Evolutionary conservation across 2,797 vertebrate genomes (phyloP).

Genomic region (Percopsis omiscomaycus): DNA sequence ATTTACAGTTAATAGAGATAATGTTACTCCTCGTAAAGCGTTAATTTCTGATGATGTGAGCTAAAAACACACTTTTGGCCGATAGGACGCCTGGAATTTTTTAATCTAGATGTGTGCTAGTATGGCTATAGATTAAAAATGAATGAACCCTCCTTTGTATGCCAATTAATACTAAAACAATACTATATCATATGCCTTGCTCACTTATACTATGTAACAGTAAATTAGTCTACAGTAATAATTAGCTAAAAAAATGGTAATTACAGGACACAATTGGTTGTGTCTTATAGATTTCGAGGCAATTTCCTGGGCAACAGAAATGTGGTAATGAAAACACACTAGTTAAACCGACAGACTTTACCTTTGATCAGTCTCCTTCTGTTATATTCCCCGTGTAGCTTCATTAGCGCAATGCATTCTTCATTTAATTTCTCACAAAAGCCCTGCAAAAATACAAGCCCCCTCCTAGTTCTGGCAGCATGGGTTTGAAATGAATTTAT

Average conservation of each 20-base stretch:
- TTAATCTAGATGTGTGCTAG: background rate
- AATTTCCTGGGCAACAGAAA: conserved; percentile 33
- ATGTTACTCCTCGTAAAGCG: conserved; percentile 3
- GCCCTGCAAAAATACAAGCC: conserved; percentile 47
- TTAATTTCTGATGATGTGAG: conserved; percentile 1
- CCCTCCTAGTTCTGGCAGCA: conserved; percentile 47
- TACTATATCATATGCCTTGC: background rate
- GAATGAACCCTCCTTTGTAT: background rate
- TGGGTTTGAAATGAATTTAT: conserved; percentile 65
- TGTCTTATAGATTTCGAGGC: conserved; percentile 20
- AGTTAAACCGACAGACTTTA: conserved; percentile 32
- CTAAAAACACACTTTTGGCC: background rate
- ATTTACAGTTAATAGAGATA: conserved; percentile 27
- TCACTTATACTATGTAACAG: background rate
- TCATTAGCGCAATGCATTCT: conserved; percentile 57
- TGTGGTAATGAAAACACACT: conserved; percentile 41
- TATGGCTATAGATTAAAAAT: background rate
- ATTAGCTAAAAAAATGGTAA: background rate
- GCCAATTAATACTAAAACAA: background rate
- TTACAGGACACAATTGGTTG: conserved; percentile 21
- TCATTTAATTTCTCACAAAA: conserved; percentile 49
- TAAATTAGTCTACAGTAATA: conserved; percentile 4
- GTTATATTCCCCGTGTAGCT: conserved; percentile 55
- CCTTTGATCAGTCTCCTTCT: conserved; percentile 43
- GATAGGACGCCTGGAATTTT: background rate